Percentiles rank a stretch among this genome's conserved stretches.
Conservation (phyloP, 2,113 vertebrate genomes). For the Megaleporinus macrocephalus region DNA sequence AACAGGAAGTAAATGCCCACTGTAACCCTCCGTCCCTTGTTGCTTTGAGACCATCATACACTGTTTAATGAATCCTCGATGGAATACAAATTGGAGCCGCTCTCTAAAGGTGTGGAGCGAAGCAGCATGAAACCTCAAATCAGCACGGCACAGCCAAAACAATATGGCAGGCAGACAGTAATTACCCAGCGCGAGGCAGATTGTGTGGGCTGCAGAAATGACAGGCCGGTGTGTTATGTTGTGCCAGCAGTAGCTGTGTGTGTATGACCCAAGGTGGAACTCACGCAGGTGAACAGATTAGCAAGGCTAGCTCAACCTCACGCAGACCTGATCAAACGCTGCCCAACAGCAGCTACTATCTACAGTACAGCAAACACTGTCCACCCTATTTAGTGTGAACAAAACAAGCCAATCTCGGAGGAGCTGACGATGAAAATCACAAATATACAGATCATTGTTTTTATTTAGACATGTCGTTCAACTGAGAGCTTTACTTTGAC, state of each 20-base stretch:
- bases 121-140: slow-evolving; percentile 22
- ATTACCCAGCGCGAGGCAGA: slow-evolving; percentile 67
- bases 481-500: too few species aligned
- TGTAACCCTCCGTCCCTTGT: background rate
- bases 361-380: slow-evolving; percentile 27
- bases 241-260: slow-evolving; percentile 59
- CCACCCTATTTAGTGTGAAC: slow-evolving; percentile 3
- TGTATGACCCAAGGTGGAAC: slow-evolving; percentile 63
- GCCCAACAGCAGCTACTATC: slow-evolving; percentile 64
- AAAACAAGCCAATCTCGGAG: background rate
- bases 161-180: slow-evolving; percentile 63
- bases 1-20: background rate
- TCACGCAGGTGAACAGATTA: slow-evolving; percentile 70
- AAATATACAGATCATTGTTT: too few species aligned
- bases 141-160: slow-evolving; percentile 48
- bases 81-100: slow-evolving; percentile 17
- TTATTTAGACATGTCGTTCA: too few species aligned
- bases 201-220: slow-evolving; percentile 69
- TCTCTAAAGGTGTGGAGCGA: background rate
- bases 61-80: background rate
- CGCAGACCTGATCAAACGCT: slow-evolving; percentile 36
- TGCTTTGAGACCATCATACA: background rate
- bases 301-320: slow-evolving; percentile 49
- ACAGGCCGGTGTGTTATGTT: slow-evolving; percentile 67
- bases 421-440: background rate